Base-by-base conservation (phyloP, 2,888 invertebrate genomes). In the Cephus runcator region DNA sequence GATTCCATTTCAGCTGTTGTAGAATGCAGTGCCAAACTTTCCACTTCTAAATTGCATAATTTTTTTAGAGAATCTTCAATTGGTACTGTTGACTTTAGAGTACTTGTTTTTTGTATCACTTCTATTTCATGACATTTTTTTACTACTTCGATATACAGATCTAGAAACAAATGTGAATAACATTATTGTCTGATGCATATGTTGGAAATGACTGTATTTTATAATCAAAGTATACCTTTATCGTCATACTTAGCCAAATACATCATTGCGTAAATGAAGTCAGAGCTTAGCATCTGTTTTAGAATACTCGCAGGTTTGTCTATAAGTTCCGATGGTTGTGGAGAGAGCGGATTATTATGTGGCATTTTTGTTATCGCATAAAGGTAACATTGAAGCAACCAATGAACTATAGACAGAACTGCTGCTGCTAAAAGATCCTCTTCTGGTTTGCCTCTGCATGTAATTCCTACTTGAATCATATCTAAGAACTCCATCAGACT, bases 401-500 rank as follows among this genome's bases (percentile, higher is more conserved):
- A 97, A 84, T 95, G 93, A 1, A 96, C 95, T 71, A 97, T 94
- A 0, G 96, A 95, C 30, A 97, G 93, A n/a, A 98, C 94, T 2
- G 97, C 95, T 77, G 95, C 95, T 0, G 97, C 96, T n/a, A 97
- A 92, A 30, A 97, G 93, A 85, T 96, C 95, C 91, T 98, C 98
- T 89, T 98, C 98, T 78, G 97, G 95, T 92, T 97, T 97, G 0
- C 96, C 96, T 81, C 96, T 94, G 87, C 94, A 96, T 1, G 94
- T 94, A 77, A 94, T 93, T 12, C 94, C 94, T 79, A 93, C 92
- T 87, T 93, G 92, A 83, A 94, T 94, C 69, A 95, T 94, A 89
- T 97, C 96, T 40, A 98, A 92, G 87, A 98, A 96, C 86, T 98
- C 97, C 76, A 98, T 91, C 9, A 98, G 92, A 84, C 97, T 96